A percentile compares a stretch with the other conserved stretches of the same genome.
Evolutionary conservation across 2,797 vertebrate genomes (phyloP).

Genomic region (Crenuchus spilurus): DNA sequence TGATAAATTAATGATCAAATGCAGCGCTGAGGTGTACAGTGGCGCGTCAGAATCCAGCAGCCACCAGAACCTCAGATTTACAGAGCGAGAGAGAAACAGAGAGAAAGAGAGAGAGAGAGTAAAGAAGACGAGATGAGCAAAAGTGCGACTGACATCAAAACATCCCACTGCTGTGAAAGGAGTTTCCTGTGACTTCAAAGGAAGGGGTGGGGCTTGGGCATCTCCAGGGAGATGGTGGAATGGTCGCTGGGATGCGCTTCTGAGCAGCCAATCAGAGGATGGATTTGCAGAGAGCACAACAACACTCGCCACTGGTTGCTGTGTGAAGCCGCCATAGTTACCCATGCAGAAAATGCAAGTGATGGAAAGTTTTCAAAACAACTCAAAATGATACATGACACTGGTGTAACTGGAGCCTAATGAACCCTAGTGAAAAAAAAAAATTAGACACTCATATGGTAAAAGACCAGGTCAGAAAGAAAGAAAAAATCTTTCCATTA

Average conservation of each 20-base stretch:
- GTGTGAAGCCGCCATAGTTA: constrained; percentile 55
- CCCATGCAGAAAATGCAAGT: background rate
- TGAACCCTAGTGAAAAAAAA: background rate
- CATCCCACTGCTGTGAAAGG: constrained; percentile 50
- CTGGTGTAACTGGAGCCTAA: background rate
- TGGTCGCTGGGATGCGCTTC: constrained; percentile 29
- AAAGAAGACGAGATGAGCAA: constrained; percentile 53
- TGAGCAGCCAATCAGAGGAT: constrained; percentile 45
- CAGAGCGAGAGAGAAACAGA: constrained; percentile 39
- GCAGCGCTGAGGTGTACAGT: constrained; percentile 83
- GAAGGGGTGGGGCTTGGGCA: constrained; percentile 53
- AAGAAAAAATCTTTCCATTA: no score
- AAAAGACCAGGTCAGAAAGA: no score
- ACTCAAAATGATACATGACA: background rate
- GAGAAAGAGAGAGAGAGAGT: constrained; percentile 33
- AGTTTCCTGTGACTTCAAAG: constrained; percentile 64
- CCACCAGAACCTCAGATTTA: constrained; percentile 79
- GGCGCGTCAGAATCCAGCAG: constrained; percentile 82
- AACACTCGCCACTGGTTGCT: constrained; percentile 24
- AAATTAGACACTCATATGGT: no score
- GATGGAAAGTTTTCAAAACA: background rate
- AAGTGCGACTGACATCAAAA: constrained; percentile 85
- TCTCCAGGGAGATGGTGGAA: constrained; percentile 51
- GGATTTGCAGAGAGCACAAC: constrained; percentile 13
- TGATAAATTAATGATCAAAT: constrained; percentile 99